Evolutionary conservation across 2,797 vertebrate species (phyloP).

Genomic region (Melopsittacus undulatus): DNA sequence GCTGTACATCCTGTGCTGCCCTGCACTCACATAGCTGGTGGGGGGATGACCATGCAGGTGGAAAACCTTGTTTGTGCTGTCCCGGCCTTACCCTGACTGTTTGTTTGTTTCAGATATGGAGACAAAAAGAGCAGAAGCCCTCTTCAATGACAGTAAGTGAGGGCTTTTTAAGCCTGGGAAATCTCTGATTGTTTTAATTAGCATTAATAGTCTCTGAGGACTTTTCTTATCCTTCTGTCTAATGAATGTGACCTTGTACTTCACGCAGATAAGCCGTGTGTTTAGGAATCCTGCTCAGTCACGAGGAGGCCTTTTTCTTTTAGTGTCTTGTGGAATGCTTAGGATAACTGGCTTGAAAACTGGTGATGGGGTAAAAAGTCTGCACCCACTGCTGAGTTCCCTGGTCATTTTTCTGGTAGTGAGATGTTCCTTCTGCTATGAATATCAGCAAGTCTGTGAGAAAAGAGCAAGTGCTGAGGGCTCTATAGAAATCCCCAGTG

Average conservation of each 20-base stretch:
- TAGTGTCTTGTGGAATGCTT: background rate
- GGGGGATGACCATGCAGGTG: background rate
- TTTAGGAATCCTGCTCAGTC: background rate
- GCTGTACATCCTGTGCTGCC: background rate
- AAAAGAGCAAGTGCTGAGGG: background rate
- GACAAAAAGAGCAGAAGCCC: conserved; percentile 64
- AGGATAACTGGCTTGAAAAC: background rate
- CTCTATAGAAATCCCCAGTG: background rate
- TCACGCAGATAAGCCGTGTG: background rate
- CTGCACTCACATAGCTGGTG: background rate
- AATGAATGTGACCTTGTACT: background rate
- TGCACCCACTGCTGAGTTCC: background rate
- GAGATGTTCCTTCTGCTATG: background rate
- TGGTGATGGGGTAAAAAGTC: background rate
- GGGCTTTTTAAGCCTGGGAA: background rate
- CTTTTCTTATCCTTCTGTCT: background rate
- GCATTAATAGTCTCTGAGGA: background rate
- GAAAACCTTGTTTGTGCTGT: background rate
- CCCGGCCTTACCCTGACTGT: background rate
- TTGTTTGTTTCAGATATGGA: conserved; percentile 64
- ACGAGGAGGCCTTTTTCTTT: background rate
- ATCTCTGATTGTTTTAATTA: background rate
- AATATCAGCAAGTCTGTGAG: background rate
- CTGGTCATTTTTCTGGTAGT: background rate
- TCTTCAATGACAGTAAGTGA: conserved; percentile 78